Base-by-base conservation (phyloP, 1,140 invertebrate genomes). In the Trichogramma pretiosum region DNA sequence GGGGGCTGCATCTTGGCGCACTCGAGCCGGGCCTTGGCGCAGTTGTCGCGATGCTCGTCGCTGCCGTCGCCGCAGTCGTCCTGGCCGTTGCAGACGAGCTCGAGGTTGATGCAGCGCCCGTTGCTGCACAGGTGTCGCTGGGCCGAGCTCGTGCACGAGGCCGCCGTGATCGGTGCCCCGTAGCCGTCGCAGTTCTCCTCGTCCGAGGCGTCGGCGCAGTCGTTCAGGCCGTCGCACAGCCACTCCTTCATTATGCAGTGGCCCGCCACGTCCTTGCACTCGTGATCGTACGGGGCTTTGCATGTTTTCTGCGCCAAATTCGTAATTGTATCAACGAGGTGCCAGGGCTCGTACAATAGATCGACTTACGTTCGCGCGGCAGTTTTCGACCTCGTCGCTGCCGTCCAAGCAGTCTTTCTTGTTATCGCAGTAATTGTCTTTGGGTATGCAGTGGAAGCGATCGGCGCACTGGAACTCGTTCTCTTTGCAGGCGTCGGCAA, bases 51-150 rank as follows among this genome's bases (percentile, higher is more conserved):
- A 37, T 43, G 11, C 16, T 52, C 50, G 62, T 93, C 91, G 2
- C 83, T 84, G 2, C 73, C 74, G 70, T 93, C 89, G 0, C 77
- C 70, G 65, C 93, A 96, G 54, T 96, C 83, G 4, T 66, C 35
- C 0, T 74, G 67, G 1, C 76, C 77, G 58, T 94, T 78, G 60
- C 90, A 94, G 28, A 87, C 80, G 30, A 73, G 52, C 1, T 70
- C 57, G 0, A 74, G 34, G 1, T 74, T 64, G 16, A 92, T 73
- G 56, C 89, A 93, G 8, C 71, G 73, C 3, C 66, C 63, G 56
- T 86, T 78, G 4, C 62, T 45, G 49, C 84, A 87, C 10, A 51
- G 30, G 10, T 46, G 46, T 16, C 36, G 46, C 8, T 36, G 37
- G 3, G 73, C 57, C 11, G 7, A 64, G 53, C 19, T 38, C 14